Evolutionary conservation across 2,888 invertebrate genomes (phyloP), one percentile per base, ranked within the genome.

Genomic region (Neocrepidodera transversa): DNA sequence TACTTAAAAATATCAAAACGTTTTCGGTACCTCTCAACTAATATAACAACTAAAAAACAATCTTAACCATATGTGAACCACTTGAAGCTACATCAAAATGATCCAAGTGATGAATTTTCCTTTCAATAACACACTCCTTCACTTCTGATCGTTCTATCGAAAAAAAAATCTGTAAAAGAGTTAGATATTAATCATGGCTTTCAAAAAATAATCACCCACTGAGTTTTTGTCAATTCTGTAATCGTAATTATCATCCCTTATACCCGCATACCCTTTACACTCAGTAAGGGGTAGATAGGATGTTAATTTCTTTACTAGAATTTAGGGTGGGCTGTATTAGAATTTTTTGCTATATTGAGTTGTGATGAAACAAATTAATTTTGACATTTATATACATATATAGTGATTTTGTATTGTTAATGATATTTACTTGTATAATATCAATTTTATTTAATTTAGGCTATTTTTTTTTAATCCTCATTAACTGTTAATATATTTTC

Each of bases 191-290:
- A 70, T 70, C 70, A 69, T 65, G 62, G 58, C 64, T 63, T 64
- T 62, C 63, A 66, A 62, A 16, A n/a, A 64, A 62, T 55, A 67
- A 65, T 60, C 63, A 60, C 73, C 70, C 51, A 65, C 71, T 68
- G 72, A 54, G 70, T 68, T 68, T 71, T 73, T 73, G 71, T 71
- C 60, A 67, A 70, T 65, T 68, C 59, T 53, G 63, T 69, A 69
- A 71, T 73, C 53, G 57, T 59, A 59, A 63, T 63, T 71, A 69
- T 61, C 72, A 65, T 66, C 69, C 69, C 68, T 60, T 66, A 64
- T 67, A 55, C 71, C 71, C 71, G 70, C 70, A 72, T 72, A 50
- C 62, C 58, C 64, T 60, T 60, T 35, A 62, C 13, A 26, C 70
- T 13, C 72, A 67, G 72, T 68, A 56, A 65, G 72, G 68, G 70